Base-by-base conservation (phyloP, 2,888 invertebrate genomes). In the Cryptosula pallasiana region DNA sequence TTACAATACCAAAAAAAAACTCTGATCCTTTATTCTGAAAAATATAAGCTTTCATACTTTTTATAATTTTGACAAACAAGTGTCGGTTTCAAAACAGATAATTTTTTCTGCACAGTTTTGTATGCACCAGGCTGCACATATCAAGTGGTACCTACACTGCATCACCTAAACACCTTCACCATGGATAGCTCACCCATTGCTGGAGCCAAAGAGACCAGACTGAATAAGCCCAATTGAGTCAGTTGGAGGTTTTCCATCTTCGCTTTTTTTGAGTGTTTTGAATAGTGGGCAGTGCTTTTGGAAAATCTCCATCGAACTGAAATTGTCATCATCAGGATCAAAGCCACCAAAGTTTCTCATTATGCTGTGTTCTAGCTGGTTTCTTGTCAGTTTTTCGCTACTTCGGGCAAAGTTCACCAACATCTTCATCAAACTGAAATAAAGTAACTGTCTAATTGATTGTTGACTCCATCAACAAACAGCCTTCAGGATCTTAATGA, bases 331-430 rank as follows among this genome's bases (percentile, higher is more conserved):
- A 69, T 80, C 79, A 16, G 20, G 9, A 45, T 45, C 45, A 45
- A 80, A 73, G n/a, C 81, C 81, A 13, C 81, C 81, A 76, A 81
- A 81, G 75, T 81, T 81, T 32, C 80, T 76, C 69, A 73, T 73
- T 16, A 81, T 78, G 35, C 78, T 75, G 73, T 79, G 79, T 34
- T 76, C 69, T 72, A 81, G 72, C 71, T 75, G 71, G 76, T 77
- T 77, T 0, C 77, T 77, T 3, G 78, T 78, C 20, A 27, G 36
- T 23, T 58, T 32, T 32, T 73, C 70, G 20, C 75, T 75, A 13
- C 45, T 20, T 32, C 76, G 75, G 25, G 76, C 76, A 76, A 79
- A 79, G 36, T 75, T 74, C 73, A 77, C 77, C 13, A 80, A 75
- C 80, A 80, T 80, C 73, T 81, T 81, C 45, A 79, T 76, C 32